These are phyloP conservation scores for Colius striatus DNA, from an alignment of 2,113 vertebrate genomes.

Conservation along the genomic window DNA sequence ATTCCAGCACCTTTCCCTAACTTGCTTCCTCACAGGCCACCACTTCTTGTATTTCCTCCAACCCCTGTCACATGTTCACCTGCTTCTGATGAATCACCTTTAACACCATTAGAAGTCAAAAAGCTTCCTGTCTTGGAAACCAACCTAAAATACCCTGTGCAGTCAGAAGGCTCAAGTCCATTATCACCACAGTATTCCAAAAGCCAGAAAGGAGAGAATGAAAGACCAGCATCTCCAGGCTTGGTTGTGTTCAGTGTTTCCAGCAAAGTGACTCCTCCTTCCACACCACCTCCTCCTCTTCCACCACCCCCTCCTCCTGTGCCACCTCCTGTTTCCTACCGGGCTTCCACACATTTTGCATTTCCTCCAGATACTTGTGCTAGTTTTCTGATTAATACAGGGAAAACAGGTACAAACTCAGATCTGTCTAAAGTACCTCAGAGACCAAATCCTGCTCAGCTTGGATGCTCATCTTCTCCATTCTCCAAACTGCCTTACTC, in stretches of 20 bases:
- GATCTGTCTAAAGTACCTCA: conserved; percentile 77
- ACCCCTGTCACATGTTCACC: conserved; percentile 94
- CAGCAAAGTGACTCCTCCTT: conserved; percentile 85
- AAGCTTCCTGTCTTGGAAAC: conserved; percentile 94
- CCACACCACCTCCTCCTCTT: conserved; percentile 83
- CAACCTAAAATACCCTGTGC: conserved; percentile 87
- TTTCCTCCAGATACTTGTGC: conserved; percentile 84
- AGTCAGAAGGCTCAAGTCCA: conserved; percentile 84
- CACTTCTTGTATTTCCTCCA: conserved; percentile 93
- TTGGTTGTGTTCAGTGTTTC: conserved; percentile 80
- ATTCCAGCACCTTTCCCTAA: conserved; percentile 97
- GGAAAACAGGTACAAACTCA: conserved; percentile 71
- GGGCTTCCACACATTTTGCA: conserved; percentile 86
- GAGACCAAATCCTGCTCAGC: conserved; percentile 74
- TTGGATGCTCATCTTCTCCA: conserved; percentile 74
- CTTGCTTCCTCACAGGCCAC: conserved; percentile 91
- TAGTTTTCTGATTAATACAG: conserved; percentile 73
- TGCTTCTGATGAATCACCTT: conserved; percentile 93
- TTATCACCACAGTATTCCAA: conserved; percentile 87
- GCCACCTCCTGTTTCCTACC: conserved; percentile 75
- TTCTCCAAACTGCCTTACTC: conserved; percentile 77
- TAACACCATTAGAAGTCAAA: conserved; percentile 95
- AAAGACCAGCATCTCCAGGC: conserved; percentile 86
- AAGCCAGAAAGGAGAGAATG: conserved; percentile 74
- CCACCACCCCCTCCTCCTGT: conserved; percentile 68